Evolutionary conservation across 2,797 vertebrate species (phyloP).

Genomic region (Geotrypetes seraphini): DNA sequence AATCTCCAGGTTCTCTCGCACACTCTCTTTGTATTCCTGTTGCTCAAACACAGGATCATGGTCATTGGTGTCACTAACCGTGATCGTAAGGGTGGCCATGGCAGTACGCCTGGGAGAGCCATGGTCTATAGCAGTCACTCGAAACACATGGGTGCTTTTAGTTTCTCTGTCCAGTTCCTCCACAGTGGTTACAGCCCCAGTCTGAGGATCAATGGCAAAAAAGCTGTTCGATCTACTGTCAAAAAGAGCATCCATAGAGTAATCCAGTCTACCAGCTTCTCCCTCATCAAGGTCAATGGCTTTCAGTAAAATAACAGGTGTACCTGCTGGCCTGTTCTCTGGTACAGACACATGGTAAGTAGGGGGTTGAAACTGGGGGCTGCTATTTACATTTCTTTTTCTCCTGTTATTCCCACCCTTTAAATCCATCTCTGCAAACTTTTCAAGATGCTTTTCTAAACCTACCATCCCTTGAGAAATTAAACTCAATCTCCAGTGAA

Average conservation of each 20-base stretch:
- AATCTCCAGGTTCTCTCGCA: conserved; percentile 89
- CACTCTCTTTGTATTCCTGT: conserved; percentile 82
- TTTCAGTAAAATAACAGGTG: conserved; percentile 64
- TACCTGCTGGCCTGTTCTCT: conserved; percentile 77
- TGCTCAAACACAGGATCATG: conserved; percentile 86
- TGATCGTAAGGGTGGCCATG: conserved; percentile 83
- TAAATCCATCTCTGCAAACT: conserved; percentile 30
- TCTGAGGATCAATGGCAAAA: conserved; percentile 65
- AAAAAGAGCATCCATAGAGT: conserved; percentile 83
- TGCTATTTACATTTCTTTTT: conserved; percentile 71
- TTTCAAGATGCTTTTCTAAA: conserved; percentile 35
- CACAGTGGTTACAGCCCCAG: conserved; percentile 64
- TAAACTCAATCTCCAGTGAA: conserved; percentile 53
- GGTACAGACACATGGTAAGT: conserved; percentile 86
- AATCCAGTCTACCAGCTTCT: conserved; percentile 72
- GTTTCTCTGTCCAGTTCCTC: conserved; percentile 82
- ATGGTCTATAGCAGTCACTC: conserved; percentile 73
- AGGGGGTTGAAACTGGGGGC: conserved; percentile 87
- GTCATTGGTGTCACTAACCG: conserved; percentile 80
- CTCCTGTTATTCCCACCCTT: conserved; percentile 42
- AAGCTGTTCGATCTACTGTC: conserved; percentile 86
- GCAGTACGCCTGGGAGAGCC: conserved; percentile 74
- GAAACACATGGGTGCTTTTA: conserved; percentile 87
- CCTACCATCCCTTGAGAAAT: conserved; percentile 44
- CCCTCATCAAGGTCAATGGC: conserved; percentile 78